Evolutionary conservation across 2,113 vertebrate species (phyloP).

Genomic region (Eurystomus gularis): DNA sequence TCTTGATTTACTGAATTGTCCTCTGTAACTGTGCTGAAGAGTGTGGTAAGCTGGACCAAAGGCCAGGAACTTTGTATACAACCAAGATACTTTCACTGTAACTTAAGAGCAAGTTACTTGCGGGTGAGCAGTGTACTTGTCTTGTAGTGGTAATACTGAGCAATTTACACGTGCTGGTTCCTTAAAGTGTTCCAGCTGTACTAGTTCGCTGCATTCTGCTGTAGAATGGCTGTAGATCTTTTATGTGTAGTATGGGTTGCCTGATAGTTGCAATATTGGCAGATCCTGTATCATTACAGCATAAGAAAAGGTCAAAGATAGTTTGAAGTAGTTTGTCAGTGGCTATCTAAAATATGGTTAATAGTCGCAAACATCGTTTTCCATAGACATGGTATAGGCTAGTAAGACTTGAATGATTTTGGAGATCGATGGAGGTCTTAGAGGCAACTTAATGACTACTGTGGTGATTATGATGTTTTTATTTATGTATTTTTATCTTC

Average conservation of each 20-base stretch:
- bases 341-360: neutral
- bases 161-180: neutral
- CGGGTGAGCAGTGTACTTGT: neutral
- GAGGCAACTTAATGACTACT: neutral
- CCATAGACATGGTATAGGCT: neutral
- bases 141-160: neutral
- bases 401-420: neutral
- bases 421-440: neutral
- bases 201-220: neutral
- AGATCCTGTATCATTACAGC: neutral
- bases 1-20: neutral
- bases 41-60: neutral
- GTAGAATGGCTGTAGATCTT: neutral
- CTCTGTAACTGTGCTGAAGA: neutral
- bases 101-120: neutral
- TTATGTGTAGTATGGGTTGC: accelerated
- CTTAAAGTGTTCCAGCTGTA: neutral
- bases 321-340: neutral
- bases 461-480: neutral
- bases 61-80: neutral
- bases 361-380: neutral
- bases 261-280: neutral
- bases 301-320: neutral
- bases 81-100: neutral
- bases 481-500: neutral